Conservation (phyloP, 64 coral and sea anemone species). For the Astreopora myriophthalma region DNA sequence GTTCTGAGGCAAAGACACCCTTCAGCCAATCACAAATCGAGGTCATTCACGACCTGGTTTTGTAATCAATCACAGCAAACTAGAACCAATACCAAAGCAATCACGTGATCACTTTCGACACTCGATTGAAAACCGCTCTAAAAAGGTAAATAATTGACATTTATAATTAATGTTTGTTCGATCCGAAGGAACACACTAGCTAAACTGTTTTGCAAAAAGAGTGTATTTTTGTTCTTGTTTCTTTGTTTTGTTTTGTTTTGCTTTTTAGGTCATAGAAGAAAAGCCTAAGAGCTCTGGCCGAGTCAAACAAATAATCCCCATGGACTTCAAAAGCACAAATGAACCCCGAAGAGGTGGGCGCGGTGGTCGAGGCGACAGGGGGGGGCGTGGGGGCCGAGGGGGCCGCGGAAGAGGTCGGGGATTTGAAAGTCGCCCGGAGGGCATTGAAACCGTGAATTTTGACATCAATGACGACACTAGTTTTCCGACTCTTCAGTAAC, state of each 20-base stretch:
- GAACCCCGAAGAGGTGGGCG: slow-evolving; percentile 60
- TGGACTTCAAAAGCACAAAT: slow-evolving; percentile 62
- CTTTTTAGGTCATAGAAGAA: slow-evolving; percentile 78
- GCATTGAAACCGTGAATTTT: slow-evolving; percentile 48
- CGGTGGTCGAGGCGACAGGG: slow-evolving; percentile 60
- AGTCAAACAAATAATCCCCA: slow-evolving; percentile 86
- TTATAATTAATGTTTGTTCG: too few species aligned
- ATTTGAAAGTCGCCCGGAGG: slow-evolving; percentile 21
- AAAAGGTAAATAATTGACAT: too few species aligned
- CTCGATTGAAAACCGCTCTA: too few species aligned
- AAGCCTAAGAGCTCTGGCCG: slow-evolving; percentile 92
- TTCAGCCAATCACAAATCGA: too few species aligned
- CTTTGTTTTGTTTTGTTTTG: not conserved
- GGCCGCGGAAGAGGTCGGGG: slow-evolving; percentile 71
- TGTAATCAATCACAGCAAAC: too few species aligned
- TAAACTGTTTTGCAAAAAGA: too few species aligned
- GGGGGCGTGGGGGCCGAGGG: slow-evolving; percentile 59
- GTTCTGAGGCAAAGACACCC: too few species aligned
- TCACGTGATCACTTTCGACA: too few species aligned
- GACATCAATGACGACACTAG: slow-evolving; percentile 76
- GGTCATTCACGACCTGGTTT: too few species aligned
- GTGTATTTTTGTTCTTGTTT: too few species aligned
- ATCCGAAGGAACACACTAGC: too few species aligned
- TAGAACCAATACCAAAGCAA: too few species aligned
- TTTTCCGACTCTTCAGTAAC: slow-evolving; percentile 85